Conservation (phyloP, 2,113 vertebrate genomes). For the Cryptotis parvus region DNA sequence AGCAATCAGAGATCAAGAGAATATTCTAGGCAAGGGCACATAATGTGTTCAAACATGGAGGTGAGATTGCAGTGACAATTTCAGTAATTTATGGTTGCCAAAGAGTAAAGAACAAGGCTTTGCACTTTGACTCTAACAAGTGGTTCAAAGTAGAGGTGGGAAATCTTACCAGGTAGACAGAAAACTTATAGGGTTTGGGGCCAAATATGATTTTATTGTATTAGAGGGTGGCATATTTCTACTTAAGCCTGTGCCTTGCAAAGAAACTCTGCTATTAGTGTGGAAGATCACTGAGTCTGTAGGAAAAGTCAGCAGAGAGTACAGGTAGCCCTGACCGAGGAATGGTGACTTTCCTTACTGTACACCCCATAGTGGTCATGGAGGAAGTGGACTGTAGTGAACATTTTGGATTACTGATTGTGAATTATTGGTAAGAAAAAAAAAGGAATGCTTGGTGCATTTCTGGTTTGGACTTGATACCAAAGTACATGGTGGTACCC, state of each 20-base stretch:
- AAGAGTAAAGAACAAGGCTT: not conserved
- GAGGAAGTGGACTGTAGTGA: not conserved
- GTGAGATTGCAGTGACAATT: not conserved
- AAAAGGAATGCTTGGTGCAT: not conserved
- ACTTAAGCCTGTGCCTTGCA: not conserved
- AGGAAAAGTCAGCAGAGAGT: not conserved
- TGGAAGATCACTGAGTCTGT: not conserved
- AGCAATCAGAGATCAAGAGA: not conserved
- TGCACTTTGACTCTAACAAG: not conserved
- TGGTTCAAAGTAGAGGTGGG: not conserved
- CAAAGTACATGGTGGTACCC: no score
- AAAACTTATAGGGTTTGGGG: not conserved
- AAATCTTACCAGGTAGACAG: not conserved
- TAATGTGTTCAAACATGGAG: not conserved
- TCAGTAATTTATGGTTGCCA: accelerated
- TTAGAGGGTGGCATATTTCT: no score
- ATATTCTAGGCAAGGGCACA: not conserved
- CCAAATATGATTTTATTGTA: not conserved
- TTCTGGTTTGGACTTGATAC: not conserved
- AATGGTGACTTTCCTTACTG: no score
- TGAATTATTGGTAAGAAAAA: not conserved
- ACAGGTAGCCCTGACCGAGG: not conserved
- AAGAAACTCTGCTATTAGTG: not conserved
- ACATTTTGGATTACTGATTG: not conserved
- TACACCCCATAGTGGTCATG: not conserved